Conservation (phyloP, 1,140 invertebrate species). For the Drosophila virilis region DNA sequence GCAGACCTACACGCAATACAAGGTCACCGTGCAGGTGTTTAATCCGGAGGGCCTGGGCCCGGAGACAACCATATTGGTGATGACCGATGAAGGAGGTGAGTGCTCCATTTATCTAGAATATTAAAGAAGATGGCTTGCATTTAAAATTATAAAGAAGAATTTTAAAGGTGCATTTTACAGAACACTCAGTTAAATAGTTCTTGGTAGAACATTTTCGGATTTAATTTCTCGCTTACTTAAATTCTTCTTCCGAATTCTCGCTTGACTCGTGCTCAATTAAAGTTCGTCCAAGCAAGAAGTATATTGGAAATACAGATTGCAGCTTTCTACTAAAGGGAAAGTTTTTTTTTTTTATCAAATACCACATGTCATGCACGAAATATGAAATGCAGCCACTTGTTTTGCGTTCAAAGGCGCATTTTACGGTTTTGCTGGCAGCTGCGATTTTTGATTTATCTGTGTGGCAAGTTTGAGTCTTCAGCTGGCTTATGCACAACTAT, state of each 20-base stretch:
- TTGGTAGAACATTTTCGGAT: neutral
- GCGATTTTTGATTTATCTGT: slow-evolving; percentile 33
- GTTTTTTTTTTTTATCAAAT: neutral
- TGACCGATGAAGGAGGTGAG: slow-evolving; percentile 93
- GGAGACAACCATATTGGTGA: slow-evolving; percentile 89
- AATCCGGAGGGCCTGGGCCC: slow-evolving; percentile 91
- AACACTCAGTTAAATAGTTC: neutral
- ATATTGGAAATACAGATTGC: neutral
- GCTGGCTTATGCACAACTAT: slow-evolving; percentile 10
- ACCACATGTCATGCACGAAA: neutral
- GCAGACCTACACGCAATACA: slow-evolving; percentile 90
- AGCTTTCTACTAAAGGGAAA: too few relatives aligned
- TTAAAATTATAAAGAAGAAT: neutral
- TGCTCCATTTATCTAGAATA: slow-evolving; percentile 33
- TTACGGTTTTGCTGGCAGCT: neutral
- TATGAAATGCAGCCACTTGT: slow-evolving; percentile 12
- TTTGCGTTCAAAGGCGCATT: neutral
- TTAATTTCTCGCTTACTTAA: too few relatives aligned
- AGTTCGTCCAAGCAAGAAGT: slow-evolving; percentile 4
- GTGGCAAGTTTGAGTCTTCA: neutral
- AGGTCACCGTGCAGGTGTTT: slow-evolving; percentile 90
- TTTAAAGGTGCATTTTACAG: neutral
- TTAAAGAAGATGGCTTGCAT: neutral
- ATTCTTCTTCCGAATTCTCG: neutral
- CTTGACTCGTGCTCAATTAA: neutral